Percentiles rank a stretch among this genome's conserved stretches.
These are phyloP conservation scores for Phocides pigmalion DNA, from an alignment of 1,140 invertebrate genomes.

Conservation along the genomic window DNA sequence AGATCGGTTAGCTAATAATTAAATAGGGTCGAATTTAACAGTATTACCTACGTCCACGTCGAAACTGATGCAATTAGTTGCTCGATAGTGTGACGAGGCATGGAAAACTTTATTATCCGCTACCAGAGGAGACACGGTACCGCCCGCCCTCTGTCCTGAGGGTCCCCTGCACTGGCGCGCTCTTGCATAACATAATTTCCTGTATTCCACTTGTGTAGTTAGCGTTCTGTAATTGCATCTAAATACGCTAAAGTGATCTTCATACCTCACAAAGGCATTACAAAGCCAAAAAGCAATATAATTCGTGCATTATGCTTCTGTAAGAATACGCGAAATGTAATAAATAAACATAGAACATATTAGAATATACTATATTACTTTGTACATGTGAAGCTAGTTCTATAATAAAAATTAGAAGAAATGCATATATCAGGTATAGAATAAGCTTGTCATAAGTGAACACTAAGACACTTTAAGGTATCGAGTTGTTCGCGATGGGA, in stretches of 20 bases:
- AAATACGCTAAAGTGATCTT: conserved; percentile 13
- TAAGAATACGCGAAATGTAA: too few relatives aligned
- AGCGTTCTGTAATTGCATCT: neutral
- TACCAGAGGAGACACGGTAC: conserved; percentile 11
- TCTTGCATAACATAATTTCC: conserved; percentile 61
- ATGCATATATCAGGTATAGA: neutral
- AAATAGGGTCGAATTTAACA: neutral
- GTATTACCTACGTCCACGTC: conserved; percentile 11
- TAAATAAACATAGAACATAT: neutral
- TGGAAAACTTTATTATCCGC: conserved; percentile 14
- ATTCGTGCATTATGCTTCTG: too few relatives aligned
- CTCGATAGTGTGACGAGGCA: conserved; percentile 13
- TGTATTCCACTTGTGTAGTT: conserved; percentile 38
- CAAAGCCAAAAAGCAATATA: too few relatives aligned
- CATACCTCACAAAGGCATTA: neutral
- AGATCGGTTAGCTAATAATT: neutral
- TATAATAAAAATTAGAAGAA: too few relatives aligned
- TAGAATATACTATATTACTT: neutral
- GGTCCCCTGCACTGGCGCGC: conserved; percentile 24
- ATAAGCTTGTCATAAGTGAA: neutral
- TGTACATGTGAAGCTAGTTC: too few relatives aligned
- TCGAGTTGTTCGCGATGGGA: too few relatives aligned
- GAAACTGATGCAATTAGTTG: conserved; percentile 18
- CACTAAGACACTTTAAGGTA: neutral
- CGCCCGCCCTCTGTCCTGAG: neutral